Evolutionary conservation across 2,888 invertebrate genomes (phyloP).

Genomic region (Hecatera dysodea): DNA sequence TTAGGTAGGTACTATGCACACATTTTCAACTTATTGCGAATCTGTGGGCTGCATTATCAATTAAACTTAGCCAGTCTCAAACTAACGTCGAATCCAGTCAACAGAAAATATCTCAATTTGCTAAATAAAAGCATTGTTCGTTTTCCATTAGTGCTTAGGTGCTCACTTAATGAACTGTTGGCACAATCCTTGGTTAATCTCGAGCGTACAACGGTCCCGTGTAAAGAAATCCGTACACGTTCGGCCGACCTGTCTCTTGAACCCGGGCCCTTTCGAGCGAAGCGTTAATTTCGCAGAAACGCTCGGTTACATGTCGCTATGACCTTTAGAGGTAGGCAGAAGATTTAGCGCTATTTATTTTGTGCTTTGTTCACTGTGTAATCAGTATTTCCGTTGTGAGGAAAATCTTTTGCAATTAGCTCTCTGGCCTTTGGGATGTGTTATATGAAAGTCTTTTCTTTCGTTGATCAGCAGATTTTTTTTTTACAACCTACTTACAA

Average conservation of each 20-base stretch:
- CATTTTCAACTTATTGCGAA: neutral
- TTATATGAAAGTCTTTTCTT: too few relatives aligned
- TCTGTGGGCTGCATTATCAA: neutral
- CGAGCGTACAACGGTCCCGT: conserved; percentile 35
- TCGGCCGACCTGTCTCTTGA: conserved; percentile 45
- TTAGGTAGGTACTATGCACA: neutral
- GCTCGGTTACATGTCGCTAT: conserved; percentile 34
- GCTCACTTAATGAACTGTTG: conserved; percentile 45
- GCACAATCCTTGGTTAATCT: conserved; percentile 42
- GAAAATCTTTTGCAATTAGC: conserved; percentile 7
- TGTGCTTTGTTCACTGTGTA: conserved; percentile 25
- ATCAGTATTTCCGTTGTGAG: neutral
- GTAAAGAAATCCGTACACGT: conserved; percentile 55
- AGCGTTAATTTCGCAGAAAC: conserved; percentile 57
- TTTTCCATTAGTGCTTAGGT: conserved; percentile 19
- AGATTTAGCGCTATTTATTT: conserved; percentile 34
- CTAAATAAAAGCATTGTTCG: conserved; percentile 40
- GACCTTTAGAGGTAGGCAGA: conserved; percentile 47
- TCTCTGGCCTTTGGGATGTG: neutral
- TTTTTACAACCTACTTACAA: too few relatives aligned
- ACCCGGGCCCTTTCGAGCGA: conserved; percentile 44
- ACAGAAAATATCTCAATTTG: conserved; percentile 36
- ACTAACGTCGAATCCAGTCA: neutral
- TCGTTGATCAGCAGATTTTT: too few relatives aligned
- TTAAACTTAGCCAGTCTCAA: neutral